phyloP scores from a whole-genome alignment of 2,888 invertebrate genomes.

The Lithophane leautieri region DNA sequence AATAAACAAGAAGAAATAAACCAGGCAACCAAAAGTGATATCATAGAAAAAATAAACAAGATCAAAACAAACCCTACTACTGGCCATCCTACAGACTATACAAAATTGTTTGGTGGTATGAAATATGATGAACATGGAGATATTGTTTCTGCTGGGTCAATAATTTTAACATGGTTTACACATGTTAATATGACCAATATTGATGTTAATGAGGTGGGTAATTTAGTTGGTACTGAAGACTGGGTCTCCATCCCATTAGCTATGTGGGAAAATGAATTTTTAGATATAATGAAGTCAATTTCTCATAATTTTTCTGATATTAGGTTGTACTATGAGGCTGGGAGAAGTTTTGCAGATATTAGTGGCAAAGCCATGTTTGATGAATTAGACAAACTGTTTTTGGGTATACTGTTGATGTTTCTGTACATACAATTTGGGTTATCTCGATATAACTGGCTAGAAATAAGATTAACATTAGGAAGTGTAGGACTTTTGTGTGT shows the following conservation, averaged over 20 bases:
- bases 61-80: slow-evolving; percentile 91
- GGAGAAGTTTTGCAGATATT: slow-evolving; percentile 94
- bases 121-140: slow-evolving; percentile 90
- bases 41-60: slow-evolving; percentile 91
- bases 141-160: slow-evolving; percentile 91
- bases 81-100: slow-evolving; percentile 92
- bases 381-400: slow-evolving; percentile 92
- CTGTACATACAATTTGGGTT: slow-evolving; percentile 93
- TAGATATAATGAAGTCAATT: slow-evolving; percentile 82
- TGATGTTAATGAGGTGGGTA: slow-evolving; percentile 92
- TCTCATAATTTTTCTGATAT: slow-evolving; percentile 78
- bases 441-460: slow-evolving; percentile 94
- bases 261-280: slow-evolving; percentile 91
- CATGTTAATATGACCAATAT: slow-evolving; percentile 92
- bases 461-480: slow-evolving; percentile 92
- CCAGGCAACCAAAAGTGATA: slow-evolving; percentile 90
- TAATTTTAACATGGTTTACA: slow-evolving; percentile 92
- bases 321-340: slow-evolving; percentile 90
- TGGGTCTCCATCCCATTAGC: slow-evolving; percentile 92
- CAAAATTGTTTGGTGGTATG: slow-evolving; percentile 91
- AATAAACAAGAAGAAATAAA: slow-evolving; percentile 89
- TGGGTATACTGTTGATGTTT: slow-evolving; percentile 93
- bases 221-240: slow-evolving; percentile 93
- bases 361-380: slow-evolving; percentile 93
- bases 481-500: slow-evolving; percentile 93